Evolutionary conservation across 2,797 vertebrate genomes (phyloP).

Genomic region (Eulemur coronatus): DNA sequence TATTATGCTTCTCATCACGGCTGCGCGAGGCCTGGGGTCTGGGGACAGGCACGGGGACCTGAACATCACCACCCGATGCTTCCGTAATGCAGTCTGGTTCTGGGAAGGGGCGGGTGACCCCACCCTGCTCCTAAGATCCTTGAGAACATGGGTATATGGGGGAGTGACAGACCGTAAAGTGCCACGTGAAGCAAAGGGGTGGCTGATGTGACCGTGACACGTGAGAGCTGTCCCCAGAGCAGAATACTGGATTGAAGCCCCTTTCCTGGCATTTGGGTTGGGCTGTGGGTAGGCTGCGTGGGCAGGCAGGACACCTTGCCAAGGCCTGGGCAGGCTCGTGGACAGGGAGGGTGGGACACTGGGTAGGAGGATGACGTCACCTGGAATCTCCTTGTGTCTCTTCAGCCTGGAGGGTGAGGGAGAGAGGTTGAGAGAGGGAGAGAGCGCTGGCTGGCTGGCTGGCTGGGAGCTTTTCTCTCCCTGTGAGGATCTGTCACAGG

Average conservation of each 20-base stretch:
- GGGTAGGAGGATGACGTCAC: neutral
- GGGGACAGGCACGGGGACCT: neutral
- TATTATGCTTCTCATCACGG: fast-evolving
- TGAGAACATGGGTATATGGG: neutral
- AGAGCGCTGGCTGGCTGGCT: neutral
- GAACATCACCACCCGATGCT: fast-evolving
- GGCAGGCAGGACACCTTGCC: neutral
- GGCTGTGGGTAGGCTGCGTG: neutral
- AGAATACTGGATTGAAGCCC: neutral
- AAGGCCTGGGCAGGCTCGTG: neutral
- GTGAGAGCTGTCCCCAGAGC: neutral
- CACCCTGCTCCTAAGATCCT: neutral
- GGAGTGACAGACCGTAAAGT: neutral
- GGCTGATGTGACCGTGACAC: fast-evolving
- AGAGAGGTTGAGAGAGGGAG: no score
- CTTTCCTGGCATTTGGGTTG: neutral
- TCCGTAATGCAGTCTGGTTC: neutral
- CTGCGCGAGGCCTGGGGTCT: neutral
- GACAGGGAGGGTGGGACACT: neutral
- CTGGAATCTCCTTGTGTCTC: neutral
- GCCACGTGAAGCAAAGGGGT: neutral
- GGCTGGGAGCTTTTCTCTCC: neutral
- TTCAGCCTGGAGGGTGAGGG: neutral
- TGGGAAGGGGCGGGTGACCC: neutral
- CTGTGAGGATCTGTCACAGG: neutral